Conservation (phyloP, 1,140 invertebrate species). For the Hormaphis cornu region DNA sequence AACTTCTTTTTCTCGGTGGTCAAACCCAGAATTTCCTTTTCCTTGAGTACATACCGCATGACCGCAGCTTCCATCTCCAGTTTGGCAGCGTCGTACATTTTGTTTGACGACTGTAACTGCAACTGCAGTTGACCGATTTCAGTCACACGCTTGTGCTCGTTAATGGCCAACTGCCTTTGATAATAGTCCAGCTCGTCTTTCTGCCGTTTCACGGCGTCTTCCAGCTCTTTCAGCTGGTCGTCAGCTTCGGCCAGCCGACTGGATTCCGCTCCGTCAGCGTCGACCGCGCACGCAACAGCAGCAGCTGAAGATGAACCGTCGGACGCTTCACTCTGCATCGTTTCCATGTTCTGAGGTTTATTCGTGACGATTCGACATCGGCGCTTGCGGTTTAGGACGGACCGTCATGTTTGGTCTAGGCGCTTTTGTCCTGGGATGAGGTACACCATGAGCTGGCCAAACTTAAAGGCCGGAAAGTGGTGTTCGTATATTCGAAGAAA, state of each 20-base stretch:
- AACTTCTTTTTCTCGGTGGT: slow-evolving; percentile 11
- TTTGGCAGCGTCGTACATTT: neutral
- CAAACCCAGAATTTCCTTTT: slow-evolving; percentile 19
- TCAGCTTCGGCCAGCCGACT: too few relatives aligned
- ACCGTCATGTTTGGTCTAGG: too few relatives aligned
- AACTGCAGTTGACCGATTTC: neutral
- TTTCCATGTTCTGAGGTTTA: too few relatives aligned
- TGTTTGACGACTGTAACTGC: neutral
- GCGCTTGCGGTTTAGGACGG: too few relatives aligned
- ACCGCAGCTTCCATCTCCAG: neutral
- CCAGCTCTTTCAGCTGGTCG: neutral
- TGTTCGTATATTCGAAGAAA: too few relatives aligned
- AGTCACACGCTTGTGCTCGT: neutral
- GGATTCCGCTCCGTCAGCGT: too few relatives aligned
- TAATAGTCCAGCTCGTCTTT: slow-evolving; percentile 5
- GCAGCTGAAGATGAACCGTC: too few relatives aligned
- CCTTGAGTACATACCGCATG: slow-evolving; percentile 8
- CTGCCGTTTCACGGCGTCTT: neutral
- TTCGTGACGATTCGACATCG: too few relatives aligned
- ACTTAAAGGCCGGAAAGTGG: too few relatives aligned
- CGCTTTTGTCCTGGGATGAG: too few relatives aligned
- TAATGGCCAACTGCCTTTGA: slow-evolving; percentile 1
- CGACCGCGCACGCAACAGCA: neutral
- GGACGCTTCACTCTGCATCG: too few relatives aligned
- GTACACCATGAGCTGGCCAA: too few relatives aligned